Percentiles rank a stretch among this genome's conserved stretches.
Conservation (phyloP, 2,113 vertebrate species). For the Diadophis punctatus region DNA sequence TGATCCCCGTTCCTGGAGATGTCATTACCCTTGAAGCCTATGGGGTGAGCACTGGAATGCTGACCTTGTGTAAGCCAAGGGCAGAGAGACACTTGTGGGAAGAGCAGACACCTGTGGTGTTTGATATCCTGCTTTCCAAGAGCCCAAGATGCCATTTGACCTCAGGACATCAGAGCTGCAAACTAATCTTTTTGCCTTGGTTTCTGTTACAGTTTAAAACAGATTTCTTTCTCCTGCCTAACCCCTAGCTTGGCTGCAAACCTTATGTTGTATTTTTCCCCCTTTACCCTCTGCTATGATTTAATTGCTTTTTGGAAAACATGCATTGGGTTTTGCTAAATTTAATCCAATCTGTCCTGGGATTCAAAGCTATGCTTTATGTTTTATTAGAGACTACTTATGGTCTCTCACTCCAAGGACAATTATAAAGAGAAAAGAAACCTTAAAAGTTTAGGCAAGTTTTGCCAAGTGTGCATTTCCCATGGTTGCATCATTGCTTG, state of each 20-base stretch:
- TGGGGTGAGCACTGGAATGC: neutral
- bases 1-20: neutral
- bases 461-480: neutral
- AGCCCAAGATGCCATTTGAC: slow-evolving; percentile 24
- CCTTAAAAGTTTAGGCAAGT: neutral
- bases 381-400: neutral
- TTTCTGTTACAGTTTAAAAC: slow-evolving; percentile 15
- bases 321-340: neutral
- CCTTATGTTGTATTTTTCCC: neutral
- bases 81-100: neutral
- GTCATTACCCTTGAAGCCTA: neutral
- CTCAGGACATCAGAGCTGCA: slow-evolving; percentile 4
- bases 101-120: slow-evolving; percentile 15
- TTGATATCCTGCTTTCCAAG: slow-evolving; percentile 26
- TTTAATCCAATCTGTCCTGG: neutral
- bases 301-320: neutral
- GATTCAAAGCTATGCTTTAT: neutral
- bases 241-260: slow-evolving; percentile 1
- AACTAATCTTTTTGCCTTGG: slow-evolving; percentile 11
- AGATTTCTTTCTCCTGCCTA: slow-evolving; percentile 16
- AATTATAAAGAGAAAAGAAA: neutral
- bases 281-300: neutral
- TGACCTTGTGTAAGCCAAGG: slow-evolving; percentile 3
- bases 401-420: neutral
- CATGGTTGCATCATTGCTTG: neutral